Evolutionary conservation across 2,113 vertebrate species (phyloP), one percentile per base, ranked within the genome.

Genomic region (Hystrix cristata): DNA sequence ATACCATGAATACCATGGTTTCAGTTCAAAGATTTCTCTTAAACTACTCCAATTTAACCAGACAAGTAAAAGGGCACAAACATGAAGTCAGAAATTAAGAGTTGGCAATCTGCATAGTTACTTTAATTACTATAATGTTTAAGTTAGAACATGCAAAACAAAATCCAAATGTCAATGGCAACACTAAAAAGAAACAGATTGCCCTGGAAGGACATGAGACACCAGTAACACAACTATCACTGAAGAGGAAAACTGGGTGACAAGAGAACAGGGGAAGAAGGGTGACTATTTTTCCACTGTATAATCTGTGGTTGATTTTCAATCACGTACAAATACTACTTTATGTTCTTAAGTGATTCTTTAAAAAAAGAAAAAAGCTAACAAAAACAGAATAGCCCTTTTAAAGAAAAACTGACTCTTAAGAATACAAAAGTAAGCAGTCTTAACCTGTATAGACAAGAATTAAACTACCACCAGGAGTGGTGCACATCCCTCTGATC

Each of bases 111-210:
- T 78, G 1, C 23, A 83, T 55, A 78, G 25, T 87, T 89, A 84
- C 64, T 79, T 92, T 64, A 80, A 82, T 76, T 94, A 76, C 21
- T 62, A 29, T 90, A 16, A 82, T 48, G n/a, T 88, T 91, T 93
- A 90, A 84, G 87, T 53, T 38, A 62, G 38, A 88, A 81, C 31
- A 95, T 13, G 11, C 29, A 81, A 89, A 97, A 96, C 43, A 89
- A 93, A 95, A 76, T 27, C 21, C 59, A 78, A 91, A 93, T 65
- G 57, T 89, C 60, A 82, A 79, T 34, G 67, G 71, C 27, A 80
- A 8, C 38, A 91, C 80, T 78, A 82, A 81, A 78, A 94, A 89
- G 51, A 95, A 91, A 82, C 31, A 43, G 10, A 57, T 65, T 21
- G 51, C 60, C 65, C 74, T 94, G 34, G 34, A 97, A 94, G 43